Conservation (phyloP, 2,797 vertebrate genomes). For the Liasis olivaceus region DNA sequence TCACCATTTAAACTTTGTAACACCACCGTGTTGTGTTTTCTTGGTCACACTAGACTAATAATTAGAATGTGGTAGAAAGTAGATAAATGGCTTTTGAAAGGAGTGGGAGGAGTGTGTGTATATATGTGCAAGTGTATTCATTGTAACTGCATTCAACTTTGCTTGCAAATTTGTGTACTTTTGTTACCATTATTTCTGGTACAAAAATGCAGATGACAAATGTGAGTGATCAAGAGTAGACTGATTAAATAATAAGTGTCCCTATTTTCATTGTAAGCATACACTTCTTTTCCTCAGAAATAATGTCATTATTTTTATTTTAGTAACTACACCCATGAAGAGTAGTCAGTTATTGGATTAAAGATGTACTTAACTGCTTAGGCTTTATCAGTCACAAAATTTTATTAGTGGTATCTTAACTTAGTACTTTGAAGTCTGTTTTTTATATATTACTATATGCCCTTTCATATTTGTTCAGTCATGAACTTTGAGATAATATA, state of each 20-base stretch:
- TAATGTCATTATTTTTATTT: neutral
- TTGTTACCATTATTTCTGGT: neutral
- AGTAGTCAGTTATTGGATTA: neutral
- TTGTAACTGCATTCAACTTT: neutral
- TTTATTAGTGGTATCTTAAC: neutral
- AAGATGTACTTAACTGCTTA: neutral
- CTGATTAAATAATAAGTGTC: neutral
- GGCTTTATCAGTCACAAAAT: neutral
- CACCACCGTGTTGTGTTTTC: neutral
- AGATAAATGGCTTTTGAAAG: neutral
- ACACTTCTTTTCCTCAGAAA: neutral
- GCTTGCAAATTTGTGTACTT: neutral
- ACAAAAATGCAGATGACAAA: neutral
- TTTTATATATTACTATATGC: neutral
- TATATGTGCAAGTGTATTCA: neutral
- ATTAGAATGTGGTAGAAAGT: neutral
- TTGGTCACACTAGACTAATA: neutral
- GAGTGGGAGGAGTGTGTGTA: neutral
- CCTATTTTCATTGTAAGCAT: neutral
- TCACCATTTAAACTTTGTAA: neutral
- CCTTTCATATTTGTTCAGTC: neutral
- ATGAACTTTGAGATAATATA: neutral
- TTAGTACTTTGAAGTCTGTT: neutral
- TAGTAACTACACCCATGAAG: neutral
- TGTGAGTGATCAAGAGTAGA: neutral